Evolutionary conservation across 2,797 vertebrate genomes (phyloP).

Genomic region (Etheostoma nigrum): DNA sequence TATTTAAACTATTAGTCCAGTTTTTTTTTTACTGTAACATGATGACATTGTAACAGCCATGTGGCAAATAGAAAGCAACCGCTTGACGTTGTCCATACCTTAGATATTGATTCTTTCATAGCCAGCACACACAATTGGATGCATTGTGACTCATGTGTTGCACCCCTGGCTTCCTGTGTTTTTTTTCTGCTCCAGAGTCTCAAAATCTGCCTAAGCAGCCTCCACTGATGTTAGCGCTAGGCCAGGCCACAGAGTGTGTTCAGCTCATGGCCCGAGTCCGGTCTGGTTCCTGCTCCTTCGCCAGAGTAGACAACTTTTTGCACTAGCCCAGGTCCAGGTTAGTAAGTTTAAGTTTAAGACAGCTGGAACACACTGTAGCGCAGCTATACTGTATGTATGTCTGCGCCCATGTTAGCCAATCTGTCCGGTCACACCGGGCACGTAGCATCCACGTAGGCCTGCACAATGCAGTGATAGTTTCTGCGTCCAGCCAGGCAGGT

Average conservation of each 20-base stretch:
- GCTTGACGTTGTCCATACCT: too few relatives aligned
- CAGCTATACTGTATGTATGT: too few relatives aligned
- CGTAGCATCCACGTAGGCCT: too few relatives aligned
- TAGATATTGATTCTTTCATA: neutral
- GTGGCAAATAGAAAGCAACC: neutral
- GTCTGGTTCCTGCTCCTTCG: constrained; percentile 97
- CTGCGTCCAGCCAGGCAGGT: too few relatives aligned
- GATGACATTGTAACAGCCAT: neutral
- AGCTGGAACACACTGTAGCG: too few relatives aligned
- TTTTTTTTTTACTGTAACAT: neutral
- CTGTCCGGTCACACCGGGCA: too few relatives aligned
- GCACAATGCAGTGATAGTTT: too few relatives aligned
- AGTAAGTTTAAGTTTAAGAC: constrained; percentile 22
- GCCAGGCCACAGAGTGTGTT: constrained; percentile 97
- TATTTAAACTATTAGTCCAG: neutral
- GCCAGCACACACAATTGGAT: neutral
- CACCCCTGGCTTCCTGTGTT: neutral
- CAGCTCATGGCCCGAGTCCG: constrained; percentile 97
- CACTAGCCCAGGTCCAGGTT: constrained; percentile 91
- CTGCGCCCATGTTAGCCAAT: too few relatives aligned
- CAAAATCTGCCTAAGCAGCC: constrained; percentile 99
- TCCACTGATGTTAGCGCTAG: constrained; percentile 95
- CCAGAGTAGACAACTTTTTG: constrained; percentile 99
- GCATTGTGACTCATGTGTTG: neutral
- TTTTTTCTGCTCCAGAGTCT: constrained; percentile 86